Percentiles rank a stretch among this genome's conserved stretches.
Evolutionary conservation across 2,888 invertebrate genomes (phyloP).

Genomic region (Drosophila merina): DNA sequence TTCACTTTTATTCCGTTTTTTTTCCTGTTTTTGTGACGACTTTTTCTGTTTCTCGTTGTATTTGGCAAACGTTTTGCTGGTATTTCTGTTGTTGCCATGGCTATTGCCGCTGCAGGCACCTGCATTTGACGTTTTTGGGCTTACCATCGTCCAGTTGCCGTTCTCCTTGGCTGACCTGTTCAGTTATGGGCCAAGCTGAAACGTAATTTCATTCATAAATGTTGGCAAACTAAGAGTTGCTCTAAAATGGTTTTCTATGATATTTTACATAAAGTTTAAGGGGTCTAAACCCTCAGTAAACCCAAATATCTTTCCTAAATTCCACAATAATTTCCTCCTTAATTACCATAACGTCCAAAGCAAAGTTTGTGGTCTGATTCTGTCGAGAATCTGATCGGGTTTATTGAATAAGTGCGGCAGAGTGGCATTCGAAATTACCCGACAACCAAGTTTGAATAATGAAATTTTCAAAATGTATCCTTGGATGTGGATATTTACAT

Average conservation of each 20-base stretch:
- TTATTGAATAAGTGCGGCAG: conserved; percentile 5
- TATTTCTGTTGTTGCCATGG: conserved; percentile 39
- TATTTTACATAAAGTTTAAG: no score
- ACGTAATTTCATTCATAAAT: conserved; percentile 47
- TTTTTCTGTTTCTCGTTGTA: conserved; percentile 32
- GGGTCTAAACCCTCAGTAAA: no score
- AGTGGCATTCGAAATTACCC: conserved; percentile 2
- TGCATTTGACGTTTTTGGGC: conserved; percentile 64
- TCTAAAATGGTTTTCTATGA: no score
- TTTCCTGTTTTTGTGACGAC: background rate
- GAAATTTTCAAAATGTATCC: conserved; percentile 17
- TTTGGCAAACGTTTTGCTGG: conserved; percentile 38
- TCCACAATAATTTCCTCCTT: background rate
- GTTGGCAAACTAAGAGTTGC: conserved; percentile 1
- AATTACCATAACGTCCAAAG: conserved; percentile 16
- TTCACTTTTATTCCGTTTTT: conserved; percentile 14
- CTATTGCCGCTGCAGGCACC: conserved; percentile 57
- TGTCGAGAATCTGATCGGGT: background rate
- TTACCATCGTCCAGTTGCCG: conserved; percentile 56
- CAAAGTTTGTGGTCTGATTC: background rate
- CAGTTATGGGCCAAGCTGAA: conserved; percentile 36
- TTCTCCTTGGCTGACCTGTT: conserved; percentile 47
- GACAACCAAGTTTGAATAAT: conserved; percentile 17
- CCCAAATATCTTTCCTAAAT: background rate
- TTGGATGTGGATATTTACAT: conserved; percentile 7